These are phyloP conservation scores for Propithecus perrieri DNA, from an alignment of 2,797 vertebrate genomes.

Conservation along the genomic window DNA sequence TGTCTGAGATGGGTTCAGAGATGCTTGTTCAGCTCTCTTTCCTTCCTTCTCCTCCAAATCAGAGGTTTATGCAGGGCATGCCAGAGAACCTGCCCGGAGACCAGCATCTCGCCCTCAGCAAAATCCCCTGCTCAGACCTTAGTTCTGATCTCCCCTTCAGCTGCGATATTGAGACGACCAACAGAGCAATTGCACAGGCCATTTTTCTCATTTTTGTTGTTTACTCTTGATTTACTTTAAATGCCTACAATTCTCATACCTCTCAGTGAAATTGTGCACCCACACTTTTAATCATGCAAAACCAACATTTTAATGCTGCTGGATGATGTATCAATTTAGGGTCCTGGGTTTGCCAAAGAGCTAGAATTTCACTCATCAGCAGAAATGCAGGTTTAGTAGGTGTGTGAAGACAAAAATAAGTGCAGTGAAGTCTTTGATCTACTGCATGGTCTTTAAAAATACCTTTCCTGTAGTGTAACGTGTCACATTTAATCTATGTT, in stretches of 20 bases:
- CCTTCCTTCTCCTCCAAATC: background rate
- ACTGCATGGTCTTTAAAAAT: slow-evolving; percentile 64
- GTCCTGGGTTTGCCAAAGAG: slow-evolving; percentile 61
- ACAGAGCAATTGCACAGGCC: background rate
- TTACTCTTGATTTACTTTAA: slow-evolving; percentile 79
- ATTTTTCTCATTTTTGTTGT: slow-evolving; percentile 74
- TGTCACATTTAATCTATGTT: slow-evolving; percentile 61
- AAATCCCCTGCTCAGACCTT: slow-evolving; percentile 6
- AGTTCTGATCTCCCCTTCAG: slow-evolving; percentile 13
- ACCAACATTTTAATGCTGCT: slow-evolving; percentile 65
- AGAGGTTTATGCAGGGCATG: background rate
- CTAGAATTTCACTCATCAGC: slow-evolving; percentile 76
- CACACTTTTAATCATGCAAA: slow-evolving; percentile 65
- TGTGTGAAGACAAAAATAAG: slow-evolving; percentile 75
- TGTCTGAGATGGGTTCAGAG: background rate
- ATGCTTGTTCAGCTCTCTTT: background rate
- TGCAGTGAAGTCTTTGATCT: slow-evolving; percentile 68
- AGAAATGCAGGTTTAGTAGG: slow-evolving; percentile 76
- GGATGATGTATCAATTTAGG: slow-evolving; percentile 72
- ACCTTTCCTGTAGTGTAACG: slow-evolving; percentile 62
- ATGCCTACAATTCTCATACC: slow-evolving; percentile 61
- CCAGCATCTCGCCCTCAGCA: background rate
- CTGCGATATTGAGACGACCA: background rate
- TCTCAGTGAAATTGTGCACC: slow-evolving; percentile 59
- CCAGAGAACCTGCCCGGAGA: background rate